Evolutionary conservation across 2,797 vertebrate genomes (phyloP), one percentile per base, ranked within the genome.

Genomic region (Uromys caudimaculatus): DNA sequence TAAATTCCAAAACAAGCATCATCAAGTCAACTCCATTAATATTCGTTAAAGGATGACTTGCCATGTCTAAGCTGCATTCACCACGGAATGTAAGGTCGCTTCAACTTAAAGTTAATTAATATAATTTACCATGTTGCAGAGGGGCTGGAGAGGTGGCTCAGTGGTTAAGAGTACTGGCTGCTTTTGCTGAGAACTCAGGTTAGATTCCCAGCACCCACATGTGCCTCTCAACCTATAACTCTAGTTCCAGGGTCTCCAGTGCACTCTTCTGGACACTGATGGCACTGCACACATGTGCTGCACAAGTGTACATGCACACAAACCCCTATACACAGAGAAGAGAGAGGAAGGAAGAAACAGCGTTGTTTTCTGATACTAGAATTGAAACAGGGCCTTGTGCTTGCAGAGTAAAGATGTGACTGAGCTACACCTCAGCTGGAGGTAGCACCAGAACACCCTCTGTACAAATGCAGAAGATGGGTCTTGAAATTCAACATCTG

Each of bases 71-170:
- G 10, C 67, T 88, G 35, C 3, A 5, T 84, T 85, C 73, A 77
- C 81, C 10, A 54, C 56, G 86, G 92, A 90, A n/a, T 69, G 10
- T 21, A 85, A 94, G 27, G 50, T 56, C 64, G 8, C 50, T 78
- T 89, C 87, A 95, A 73, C 8, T 94, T 97, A 93, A 93, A 94
- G 29, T 75, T 4, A 84, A 60, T 85, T 76, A 41, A 84, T 73
- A 16, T 73, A 58, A 78, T 52, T 89, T 6, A 24, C 44, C 44
- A 24, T n/a, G 21, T 11, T 17, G 38, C 64, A 27, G 23, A 54
- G 5, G 17, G 24, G 9, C 54, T 32, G 44, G 56, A 83, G 17
- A 44, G 41, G 23, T 64, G n/a, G 24, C 12, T 44, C 56, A 29
- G 24, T 84, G 29, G 27, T 35, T 84, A 47, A 47, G 82, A 64